These are phyloP conservation scores for Hypolimnas misippus DNA, from an alignment of 2,888 invertebrate species.

Conservation along the genomic window DNA sequence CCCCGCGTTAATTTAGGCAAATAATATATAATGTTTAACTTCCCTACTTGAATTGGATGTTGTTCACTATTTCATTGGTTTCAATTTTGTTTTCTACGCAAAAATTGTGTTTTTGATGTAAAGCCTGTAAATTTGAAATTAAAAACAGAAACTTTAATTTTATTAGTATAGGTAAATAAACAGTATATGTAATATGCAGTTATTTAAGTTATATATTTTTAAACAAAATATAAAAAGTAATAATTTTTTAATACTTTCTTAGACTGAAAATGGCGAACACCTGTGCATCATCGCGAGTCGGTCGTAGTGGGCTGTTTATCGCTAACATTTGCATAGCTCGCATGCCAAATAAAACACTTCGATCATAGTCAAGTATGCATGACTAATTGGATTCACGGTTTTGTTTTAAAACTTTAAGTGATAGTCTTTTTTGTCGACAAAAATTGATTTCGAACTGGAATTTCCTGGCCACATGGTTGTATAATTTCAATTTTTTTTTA, in stretches of 20 bases:
- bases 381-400: conserved; percentile 55
- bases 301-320: conserved; percentile 55
- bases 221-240: background rate
- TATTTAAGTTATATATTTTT: background rate
- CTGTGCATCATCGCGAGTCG: conserved; percentile 52
- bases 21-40: too few species aligned
- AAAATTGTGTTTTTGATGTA: too few species aligned
- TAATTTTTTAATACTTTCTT: background rate
- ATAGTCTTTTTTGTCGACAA: conserved; percentile 13
- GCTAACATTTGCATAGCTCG: conserved; percentile 64
- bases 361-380: conserved; percentile 63
- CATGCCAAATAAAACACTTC: conserved; percentile 62
- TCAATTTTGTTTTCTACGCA: too few species aligned
- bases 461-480: too few species aligned
- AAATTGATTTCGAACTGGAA: too few species aligned
- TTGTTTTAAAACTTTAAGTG: conserved; percentile 23
- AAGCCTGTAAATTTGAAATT: too few species aligned
- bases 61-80: too few species aligned
- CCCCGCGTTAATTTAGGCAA: too few species aligned
- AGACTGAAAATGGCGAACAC: conserved; percentile 47
- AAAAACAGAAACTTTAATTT: too few species aligned
- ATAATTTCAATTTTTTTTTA: conserved; percentile 14
- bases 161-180: too few species aligned
- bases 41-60: too few species aligned
- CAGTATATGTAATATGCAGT: too few species aligned